These are phyloP conservation scores for Cepaea hortensis DNA, from an alignment of 2,888 invertebrate species.

Conservation along the genomic window DNA sequence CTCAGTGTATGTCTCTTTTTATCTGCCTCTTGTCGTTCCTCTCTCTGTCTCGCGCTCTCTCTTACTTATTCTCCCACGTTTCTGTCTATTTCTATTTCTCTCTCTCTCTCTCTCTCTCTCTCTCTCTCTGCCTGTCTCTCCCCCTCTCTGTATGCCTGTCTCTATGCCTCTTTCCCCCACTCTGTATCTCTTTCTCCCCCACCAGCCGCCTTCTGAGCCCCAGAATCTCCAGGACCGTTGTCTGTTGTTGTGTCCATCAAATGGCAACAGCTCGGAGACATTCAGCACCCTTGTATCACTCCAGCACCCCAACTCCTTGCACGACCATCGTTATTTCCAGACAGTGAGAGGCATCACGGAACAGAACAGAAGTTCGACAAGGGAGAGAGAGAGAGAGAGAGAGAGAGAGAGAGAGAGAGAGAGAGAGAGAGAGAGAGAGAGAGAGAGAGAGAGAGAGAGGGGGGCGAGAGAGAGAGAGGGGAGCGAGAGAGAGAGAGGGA, in stretches of 20 bases:
- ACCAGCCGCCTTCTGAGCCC: background rate
- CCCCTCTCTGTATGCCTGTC: background rate
- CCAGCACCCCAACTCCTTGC: too few relatives aligned
- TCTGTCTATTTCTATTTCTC: background rate
- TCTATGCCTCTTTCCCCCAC: background rate
- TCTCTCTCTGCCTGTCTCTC: background rate
- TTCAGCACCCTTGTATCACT: too few relatives aligned
- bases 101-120: background rate
- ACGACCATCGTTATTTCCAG: too few relatives aligned
- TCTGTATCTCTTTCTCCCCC: background rate
- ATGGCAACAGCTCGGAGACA: too few relatives aligned
- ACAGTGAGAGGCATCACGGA: too few relatives aligned
- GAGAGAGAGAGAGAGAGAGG: background rate
- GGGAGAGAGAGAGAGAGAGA: too few relatives aligned
- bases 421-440: too few relatives aligned
- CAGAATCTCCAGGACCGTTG: too few relatives aligned
- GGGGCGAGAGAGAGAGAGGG: background rate
- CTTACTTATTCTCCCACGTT: too few relatives aligned
- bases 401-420: too few relatives aligned
- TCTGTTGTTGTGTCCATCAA: too few relatives aligned
- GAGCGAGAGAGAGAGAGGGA: background rate
- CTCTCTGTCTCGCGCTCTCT: background rate
- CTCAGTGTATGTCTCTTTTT: background rate
- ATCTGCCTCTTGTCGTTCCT: background rate
- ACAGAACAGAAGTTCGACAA: too few relatives aligned